Base-by-base conservation (phyloP, 2,797 vertebrate species). In the Chloroceryle amazona region DNA sequence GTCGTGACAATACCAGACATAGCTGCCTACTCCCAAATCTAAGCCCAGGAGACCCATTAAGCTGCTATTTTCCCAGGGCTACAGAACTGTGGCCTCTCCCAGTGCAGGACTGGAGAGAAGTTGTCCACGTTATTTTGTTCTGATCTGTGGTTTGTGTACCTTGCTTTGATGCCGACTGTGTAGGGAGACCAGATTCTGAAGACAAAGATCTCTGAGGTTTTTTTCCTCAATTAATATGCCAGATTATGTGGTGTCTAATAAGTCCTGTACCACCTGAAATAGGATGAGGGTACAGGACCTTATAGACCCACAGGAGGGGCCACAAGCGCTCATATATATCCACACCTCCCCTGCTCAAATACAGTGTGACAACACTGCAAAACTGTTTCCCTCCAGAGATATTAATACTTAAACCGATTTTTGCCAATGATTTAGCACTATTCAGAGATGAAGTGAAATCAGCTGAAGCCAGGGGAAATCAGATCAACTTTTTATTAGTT, bases 401-500 rank as follows among this genome's bases (percentile, higher is more conserved):
- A 19, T 31, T 68, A 58, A 83, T 51, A 23, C 26, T 74, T 81
- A 81, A 95, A 78, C 21, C 23, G 55, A 51, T 62, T 79, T 81
- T 60, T 92, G 66, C 7, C 2, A 3, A 70, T 66, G 70, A 86
- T 93, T 89, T 90, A 73, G 14, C 51, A 51, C 55, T 86, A 11
- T 66, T 73, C 5, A 5, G 66, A 19, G 66, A 73, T 65, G 37
- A 93, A 76, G 15, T 71, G 67, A 79, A 82, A 51, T 61, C 51
- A 82, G 28, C 17, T 62, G 70, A 84, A 86, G 54, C 26, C n/a
- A 66, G 44, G 39, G 58, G 51, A 93, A 90, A 88, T 89, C 62
- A 73, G 41, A 84, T 62, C 54, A 84, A 65, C n/a, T 86, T 86
- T 70, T 84, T 55, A 47, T 86, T 94, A 49, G 33, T 90, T 93